phyloP scores from a whole-genome alignment of 2,797 vertebrate species.

The Poeciliopsis presidionis region DNA sequence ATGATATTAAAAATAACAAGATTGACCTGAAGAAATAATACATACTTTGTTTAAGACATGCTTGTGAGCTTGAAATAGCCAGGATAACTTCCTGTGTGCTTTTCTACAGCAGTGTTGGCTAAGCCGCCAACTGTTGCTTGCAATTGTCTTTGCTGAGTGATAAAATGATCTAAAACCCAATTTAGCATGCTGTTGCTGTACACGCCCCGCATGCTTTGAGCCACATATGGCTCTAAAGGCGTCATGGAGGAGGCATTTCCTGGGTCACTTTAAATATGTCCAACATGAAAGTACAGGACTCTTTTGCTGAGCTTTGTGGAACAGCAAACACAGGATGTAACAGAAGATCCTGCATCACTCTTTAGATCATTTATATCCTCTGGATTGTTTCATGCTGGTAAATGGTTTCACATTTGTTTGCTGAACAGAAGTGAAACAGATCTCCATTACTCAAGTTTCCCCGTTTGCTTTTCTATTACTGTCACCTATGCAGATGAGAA shows the following conservation, averaged over 20 bases:
- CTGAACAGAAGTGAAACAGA: conserved; percentile 33
- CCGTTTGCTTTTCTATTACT: background rate
- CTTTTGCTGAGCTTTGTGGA: conserved; percentile 10
- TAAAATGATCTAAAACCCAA: conserved; percentile 53
- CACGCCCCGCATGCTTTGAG: conserved; percentile 13
- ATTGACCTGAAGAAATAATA: conserved; percentile 16
- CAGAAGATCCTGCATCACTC: conserved; percentile 8
- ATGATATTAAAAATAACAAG: background rate
- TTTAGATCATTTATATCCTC: conserved; percentile 20
- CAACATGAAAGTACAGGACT: conserved; percentile 14
- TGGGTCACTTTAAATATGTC: conserved; percentile 18
- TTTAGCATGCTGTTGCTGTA: conserved; percentile 52
- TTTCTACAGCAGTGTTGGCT: conserved; percentile 41
- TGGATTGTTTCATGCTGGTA: conserved; percentile 24
- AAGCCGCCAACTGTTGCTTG: conserved; percentile 48
- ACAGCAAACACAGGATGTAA: conserved; percentile 11
- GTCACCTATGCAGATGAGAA: background rate
- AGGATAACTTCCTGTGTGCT: conserved; percentile 42
- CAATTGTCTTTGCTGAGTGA: conserved; percentile 52
- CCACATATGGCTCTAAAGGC: conserved; percentile 35
- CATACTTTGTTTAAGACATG: conserved; percentile 55
- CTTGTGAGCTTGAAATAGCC: conserved; percentile 45
- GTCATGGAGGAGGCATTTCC: conserved; percentile 14
- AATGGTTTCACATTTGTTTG: conserved; percentile 22
- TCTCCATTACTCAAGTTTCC: background rate